Base-by-base conservation (phyloP, 2,113 vertebrate species). In the Stegostoma tigrinum region DNA sequence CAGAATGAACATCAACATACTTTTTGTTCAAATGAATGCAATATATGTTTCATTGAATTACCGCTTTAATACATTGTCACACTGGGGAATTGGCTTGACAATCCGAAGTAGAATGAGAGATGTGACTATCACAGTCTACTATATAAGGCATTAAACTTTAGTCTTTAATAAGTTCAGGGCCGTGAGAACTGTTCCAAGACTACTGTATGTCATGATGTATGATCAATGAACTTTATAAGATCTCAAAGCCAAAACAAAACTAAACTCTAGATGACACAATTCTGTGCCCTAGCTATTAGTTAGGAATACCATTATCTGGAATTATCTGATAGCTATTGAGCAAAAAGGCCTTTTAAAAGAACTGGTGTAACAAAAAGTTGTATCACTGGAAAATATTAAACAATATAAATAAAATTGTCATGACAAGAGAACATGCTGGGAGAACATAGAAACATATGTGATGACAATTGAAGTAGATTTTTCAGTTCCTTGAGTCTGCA, bases 101-200 rank as follows among this genome's bases (percentile, higher is more conserved):
- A 52, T 30, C 94, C 75, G 42, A 61, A 95, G 94, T 27, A 15
- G 30, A 52, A 24, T 2, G 17, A 72, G 94, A 45, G 68, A 72
- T 75, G 94, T 52, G 67, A 95, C 23, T 42, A 70, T 95, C 67
- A 70, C 5, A 72, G 38, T 15, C 10, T 27, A 42, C 67, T 72
- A 19, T 42, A 75, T 95, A 75, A 24, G 45, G 42, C 94, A 95
- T 52, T 95, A 95, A 95, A 75, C 94, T 75, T 70, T 68, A 68
- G 42, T 14, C 67, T 42, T 27, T 52, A 52, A 5, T 75, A 95
- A 72, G 45, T 72, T 95, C 67, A 93, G 94, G 94, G 45, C 3
- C 68, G 42, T 95, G 94, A 95, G 94, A 95, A 95, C 94, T 19
- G 52, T 68, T 24, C 42, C 42, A 95, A 95, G 42, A 48, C 68